Conservation (phyloP, 2,113 vertebrate genomes). For the Oriolus oriolus region DNA sequence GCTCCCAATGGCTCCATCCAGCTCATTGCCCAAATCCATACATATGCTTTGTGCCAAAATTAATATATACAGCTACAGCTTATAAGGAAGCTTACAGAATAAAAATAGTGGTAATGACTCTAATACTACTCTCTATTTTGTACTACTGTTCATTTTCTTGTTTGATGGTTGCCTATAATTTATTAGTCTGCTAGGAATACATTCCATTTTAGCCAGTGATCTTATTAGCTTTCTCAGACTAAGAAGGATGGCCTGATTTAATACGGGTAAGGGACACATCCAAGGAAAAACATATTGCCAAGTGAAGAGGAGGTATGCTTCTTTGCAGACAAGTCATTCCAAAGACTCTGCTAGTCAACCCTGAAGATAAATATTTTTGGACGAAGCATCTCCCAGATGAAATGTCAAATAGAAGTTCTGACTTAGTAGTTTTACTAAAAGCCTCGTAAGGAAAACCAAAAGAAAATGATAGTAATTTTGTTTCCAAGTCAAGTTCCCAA, state of each 20-base stretch:
- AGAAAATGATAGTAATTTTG: neutral
- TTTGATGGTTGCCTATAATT: slow-evolving; percentile 1
- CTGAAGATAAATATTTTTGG: neutral
- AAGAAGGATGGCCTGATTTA: neutral
- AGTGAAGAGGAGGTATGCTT: neutral
- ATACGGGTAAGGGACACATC: neutral
- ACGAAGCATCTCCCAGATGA: neutral
- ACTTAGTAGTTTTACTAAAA: neutral
- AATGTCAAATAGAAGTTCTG: neutral
- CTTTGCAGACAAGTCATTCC: neutral
- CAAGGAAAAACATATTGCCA: neutral
- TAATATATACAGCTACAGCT: neutral
- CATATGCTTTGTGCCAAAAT: neutral
- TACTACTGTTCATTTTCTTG: neutral
- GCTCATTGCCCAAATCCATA: neutral
- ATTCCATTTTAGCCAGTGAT: slow-evolving; percentile 10
- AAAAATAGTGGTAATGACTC: neutral
- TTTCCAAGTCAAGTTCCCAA: neutral
- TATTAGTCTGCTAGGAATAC: neutral
- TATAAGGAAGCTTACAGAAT: slow-evolving; percentile 17
- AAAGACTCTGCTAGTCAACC: neutral
- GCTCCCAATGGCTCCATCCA: neutral
- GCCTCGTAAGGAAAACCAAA: neutral
- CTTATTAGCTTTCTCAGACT: neutral
- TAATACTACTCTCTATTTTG: neutral